Base-by-base conservation (phyloP, 2,888 invertebrate species). In the Buathra laborator region DNA sequence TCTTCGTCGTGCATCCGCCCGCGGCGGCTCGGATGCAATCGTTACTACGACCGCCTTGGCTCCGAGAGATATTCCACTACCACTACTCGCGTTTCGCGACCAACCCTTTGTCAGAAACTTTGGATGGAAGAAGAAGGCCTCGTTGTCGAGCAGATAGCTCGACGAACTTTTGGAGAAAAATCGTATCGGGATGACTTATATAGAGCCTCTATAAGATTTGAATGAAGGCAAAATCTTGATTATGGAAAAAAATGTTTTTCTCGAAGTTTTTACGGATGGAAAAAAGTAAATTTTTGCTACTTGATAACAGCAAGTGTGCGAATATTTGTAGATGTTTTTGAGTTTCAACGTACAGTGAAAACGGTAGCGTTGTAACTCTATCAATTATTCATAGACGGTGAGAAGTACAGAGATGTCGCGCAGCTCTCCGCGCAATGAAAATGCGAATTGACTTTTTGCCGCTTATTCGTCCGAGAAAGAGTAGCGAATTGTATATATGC, bases 1-100 rank as follows among this genome's bases (percentile, higher is more conserved):
- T 51, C 68, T 80, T 72, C 67, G 67, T n/a, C 53, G 83, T 87
- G 88, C 88, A 87, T 87, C 37, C 37, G 37, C 37, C 37, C 87
- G 87, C 86, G 53, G 75, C 70, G 71, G 83, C 84, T 86, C 62
- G 88, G 90, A 89, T 91, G 91, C 91, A 91, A 91, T 90, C 91
- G 89, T 91, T 91, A 91, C 90, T 88, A 86, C 84, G 85, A 77
- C 83, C 81, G 66, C 51, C 68, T 76, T 74, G 62, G 62, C 81
- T 66, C 66, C 66, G 59, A 24, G 76, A 59, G 75, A 79, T 71
- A 80, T 79, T 59, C 75, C 59, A 24, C 66, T 75, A 59, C 78
- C 83, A 74, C 78, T 66, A 56, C 14, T 64, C 59, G n/a, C 72
- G 67, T 59, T 51, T 79, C 84, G 78, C 89, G 77, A 67, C 56